Evolutionary conservation across 2,888 invertebrate genomes (phyloP).

Genomic region (Drosophila borborema): DNA sequence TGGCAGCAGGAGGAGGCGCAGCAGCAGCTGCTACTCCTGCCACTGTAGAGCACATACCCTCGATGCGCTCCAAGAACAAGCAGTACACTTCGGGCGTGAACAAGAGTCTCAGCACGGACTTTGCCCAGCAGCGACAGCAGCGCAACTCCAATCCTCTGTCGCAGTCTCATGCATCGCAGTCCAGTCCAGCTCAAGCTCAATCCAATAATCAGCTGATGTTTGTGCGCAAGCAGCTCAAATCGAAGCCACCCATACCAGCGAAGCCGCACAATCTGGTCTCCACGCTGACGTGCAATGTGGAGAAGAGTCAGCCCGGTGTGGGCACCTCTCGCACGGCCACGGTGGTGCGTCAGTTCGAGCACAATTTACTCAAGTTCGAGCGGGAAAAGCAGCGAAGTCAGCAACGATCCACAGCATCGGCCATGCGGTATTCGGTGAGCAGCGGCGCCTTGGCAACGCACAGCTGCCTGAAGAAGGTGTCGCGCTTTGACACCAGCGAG

Average conservation of each 20-base stretch:
- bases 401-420: conserved; percentile 30
- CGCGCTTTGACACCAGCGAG: conserved; percentile 78
- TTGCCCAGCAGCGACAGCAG: conserved; percentile 83
- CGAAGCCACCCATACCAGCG: conserved; percentile 83
- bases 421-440: conserved; percentile 83
- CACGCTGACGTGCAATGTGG: conserved; percentile 72
- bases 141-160: conserved; percentile 73
- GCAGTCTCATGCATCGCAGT: conserved; percentile 11
- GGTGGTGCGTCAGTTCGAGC: conserved; percentile 85
- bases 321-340: conserved; percentile 81
- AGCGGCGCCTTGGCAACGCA: conserved; percentile 82
- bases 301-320: conserved; percentile 37
- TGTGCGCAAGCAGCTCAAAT: conserved; percentile 73
- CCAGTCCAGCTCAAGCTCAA: background rate
- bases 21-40: background rate
- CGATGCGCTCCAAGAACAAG: conserved; percentile 83
- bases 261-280: conserved; percentile 82
- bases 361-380: conserved; percentile 87
- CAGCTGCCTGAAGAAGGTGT: conserved; percentile 83
- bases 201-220: conserved; percentile 55
- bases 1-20: conserved; percentile 1
- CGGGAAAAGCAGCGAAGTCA: conserved; percentile 75
- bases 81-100: conserved; percentile 84
- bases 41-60: conserved; percentile 82
- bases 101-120: conserved; percentile 85